phyloP scores from a whole-genome alignment of 1,140 invertebrate species.

The Asbolus verrucosus region DNA sequence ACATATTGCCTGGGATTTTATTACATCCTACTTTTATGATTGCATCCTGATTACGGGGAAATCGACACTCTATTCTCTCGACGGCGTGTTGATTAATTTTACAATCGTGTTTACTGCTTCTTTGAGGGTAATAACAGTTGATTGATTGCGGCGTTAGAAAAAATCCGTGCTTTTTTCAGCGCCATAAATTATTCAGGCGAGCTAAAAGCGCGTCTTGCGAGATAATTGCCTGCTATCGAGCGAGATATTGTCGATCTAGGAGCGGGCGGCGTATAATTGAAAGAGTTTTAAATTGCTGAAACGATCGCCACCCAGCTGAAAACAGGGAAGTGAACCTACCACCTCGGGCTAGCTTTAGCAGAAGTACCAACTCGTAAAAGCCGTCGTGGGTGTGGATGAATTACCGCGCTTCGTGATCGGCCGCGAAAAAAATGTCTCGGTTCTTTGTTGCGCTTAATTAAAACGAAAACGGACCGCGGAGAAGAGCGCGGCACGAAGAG shows the following conservation, averaged over 20 bases:
- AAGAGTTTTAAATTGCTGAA: slow-evolving; percentile 4
- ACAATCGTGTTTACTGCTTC: background rate
- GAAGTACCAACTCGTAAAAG: slow-evolving; percentile 31
- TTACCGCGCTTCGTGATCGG: slow-evolving; percentile 27
- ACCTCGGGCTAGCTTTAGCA: slow-evolving; percentile 25
- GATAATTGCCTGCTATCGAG: too few relatives aligned
- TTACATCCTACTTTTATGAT: slow-evolving; percentile 51
- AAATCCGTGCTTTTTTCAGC: background rate
- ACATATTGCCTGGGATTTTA: slow-evolving; percentile 54
- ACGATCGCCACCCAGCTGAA: slow-evolving; percentile 16
- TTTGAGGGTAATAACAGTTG: background rate
- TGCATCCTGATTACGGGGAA: slow-evolving; percentile 49
- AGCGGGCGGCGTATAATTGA: too few relatives aligned
- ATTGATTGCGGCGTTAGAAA: background rate
- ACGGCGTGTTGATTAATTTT: slow-evolving; percentile 20
- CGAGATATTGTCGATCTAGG: too few relatives aligned
- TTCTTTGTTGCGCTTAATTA: slow-evolving; percentile 34
- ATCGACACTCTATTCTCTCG: slow-evolving; percentile 8
- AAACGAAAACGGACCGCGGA: slow-evolving; percentile 6
- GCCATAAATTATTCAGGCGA: too few relatives aligned
- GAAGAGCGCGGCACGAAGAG: background rate
- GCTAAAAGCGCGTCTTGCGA: too few relatives aligned
- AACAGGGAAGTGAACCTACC: slow-evolving; percentile 40
- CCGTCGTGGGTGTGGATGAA: slow-evolving; percentile 36
- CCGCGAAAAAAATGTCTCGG: slow-evolving; percentile 22